Conservation (phyloP, 2,888 invertebrate genomes). For the Elegia similella region DNA sequence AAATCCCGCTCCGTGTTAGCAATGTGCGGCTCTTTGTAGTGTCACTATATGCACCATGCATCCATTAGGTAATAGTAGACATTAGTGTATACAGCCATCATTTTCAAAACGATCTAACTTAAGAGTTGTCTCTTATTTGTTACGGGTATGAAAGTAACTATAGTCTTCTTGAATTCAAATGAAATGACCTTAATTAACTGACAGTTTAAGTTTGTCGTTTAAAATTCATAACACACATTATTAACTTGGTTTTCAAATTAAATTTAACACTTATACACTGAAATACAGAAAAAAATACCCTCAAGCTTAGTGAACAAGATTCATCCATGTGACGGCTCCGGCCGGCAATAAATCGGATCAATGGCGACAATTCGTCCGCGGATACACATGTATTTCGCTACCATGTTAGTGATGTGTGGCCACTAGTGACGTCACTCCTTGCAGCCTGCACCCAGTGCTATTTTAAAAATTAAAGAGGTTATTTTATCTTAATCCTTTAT, state of each 20-base stretch:
- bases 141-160: too few species aligned
- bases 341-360: slow-evolving; percentile 46
- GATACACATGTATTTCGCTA: slow-evolving; percentile 38
- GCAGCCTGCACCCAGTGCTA: slow-evolving; percentile 14
- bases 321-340: slow-evolving; percentile 33
- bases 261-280: background rate
- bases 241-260: too few species aligned
- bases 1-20: slow-evolving; percentile 32
- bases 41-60: slow-evolving; percentile 17
- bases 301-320: slow-evolving; percentile 28
- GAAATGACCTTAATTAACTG: too few species aligned
- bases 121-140: too few species aligned
- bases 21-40: slow-evolving; percentile 22
- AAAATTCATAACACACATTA: too few species aligned
- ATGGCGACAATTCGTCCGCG: slow-evolving; percentile 42
- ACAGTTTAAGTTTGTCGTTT: too few species aligned
- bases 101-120: too few species aligned
- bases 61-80: background rate
- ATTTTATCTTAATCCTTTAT: too few species aligned
- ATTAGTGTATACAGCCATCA: too few species aligned
- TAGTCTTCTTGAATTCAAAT: too few species aligned
- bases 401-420: slow-evolving; percentile 22
- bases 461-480: too few species aligned
- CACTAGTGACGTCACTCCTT: slow-evolving; percentile 23
- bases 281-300: too few species aligned